Evolutionary conservation across 2,888 invertebrate genomes (phyloP).

Genomic region (Ctena decussata): DNA sequence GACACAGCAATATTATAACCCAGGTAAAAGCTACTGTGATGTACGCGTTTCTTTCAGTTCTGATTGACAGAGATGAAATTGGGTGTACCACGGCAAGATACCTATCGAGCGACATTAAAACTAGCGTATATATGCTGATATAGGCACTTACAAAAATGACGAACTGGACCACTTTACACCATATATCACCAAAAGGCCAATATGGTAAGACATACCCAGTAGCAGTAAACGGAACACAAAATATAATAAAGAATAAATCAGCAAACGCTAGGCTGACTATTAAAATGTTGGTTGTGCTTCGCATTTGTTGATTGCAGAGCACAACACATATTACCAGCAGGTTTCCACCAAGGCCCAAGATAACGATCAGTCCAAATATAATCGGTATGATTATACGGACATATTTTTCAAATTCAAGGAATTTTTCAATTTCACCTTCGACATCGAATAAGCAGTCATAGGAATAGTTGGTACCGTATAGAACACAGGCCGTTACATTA

Average conservation of each 20-base stretch:
- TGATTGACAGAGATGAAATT: constrained; percentile 94
- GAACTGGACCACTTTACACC: constrained; percentile 97
- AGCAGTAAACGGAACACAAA: constrained; percentile 98
- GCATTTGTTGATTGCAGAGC: constrained; percentile 95
- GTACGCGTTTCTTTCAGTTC: constrained; percentile 94
- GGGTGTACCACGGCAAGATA: constrained; percentile 98
- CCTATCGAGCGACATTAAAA: constrained; percentile 96
- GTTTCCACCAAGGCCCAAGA: constrained; percentile 95
- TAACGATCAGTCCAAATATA: constrained; percentile 94
- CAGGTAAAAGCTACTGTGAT: constrained; percentile 93
- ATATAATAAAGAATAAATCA: constrained; percentile 96
- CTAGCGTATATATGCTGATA: constrained; percentile 97
- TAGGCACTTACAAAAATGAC: constrained; percentile 97
- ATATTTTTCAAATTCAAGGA: constrained; percentile 67
- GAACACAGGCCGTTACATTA: too few species aligned
- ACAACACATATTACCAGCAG: constrained; percentile 96
- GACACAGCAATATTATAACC: constrained; percentile 90
- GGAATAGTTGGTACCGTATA: too few species aligned
- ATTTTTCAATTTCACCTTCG: constrained; percentile 20
- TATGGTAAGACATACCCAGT: constrained; percentile 94
- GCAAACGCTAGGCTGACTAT: constrained; percentile 96
- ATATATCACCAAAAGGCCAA: constrained; percentile 96
- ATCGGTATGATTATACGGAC: constrained; percentile 87
- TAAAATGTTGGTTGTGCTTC: constrained; percentile 96
- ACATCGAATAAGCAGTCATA: too few species aligned